Evolutionary conservation across 2,797 vertebrate species (phyloP).

Genomic region (Peromyscus aztecus): DNA sequence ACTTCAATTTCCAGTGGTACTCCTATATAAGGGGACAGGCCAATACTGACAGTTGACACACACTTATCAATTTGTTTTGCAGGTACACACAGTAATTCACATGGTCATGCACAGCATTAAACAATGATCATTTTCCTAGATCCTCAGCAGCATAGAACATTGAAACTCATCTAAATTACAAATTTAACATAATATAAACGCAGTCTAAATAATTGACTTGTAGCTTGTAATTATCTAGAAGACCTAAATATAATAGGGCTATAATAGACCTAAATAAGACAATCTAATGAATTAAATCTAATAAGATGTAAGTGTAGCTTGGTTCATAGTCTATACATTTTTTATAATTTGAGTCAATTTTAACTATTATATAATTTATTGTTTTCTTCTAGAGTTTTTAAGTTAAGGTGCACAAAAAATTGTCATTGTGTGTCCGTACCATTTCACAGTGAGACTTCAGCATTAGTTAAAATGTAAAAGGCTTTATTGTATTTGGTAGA

Average conservation of each 20-base stretch:
- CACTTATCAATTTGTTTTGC: neutral
- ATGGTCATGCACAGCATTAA: neutral
- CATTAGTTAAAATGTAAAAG: neutral
- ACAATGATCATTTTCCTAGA: neutral
- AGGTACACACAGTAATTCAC: neutral
- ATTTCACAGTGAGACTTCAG: neutral
- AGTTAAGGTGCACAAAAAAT: neutral
- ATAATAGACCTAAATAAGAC: neutral
- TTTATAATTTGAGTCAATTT: neutral
- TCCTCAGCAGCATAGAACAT: neutral
- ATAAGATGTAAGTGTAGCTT: neutral
- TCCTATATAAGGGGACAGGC: neutral
- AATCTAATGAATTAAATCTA: neutral
- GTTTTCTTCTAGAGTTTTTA: neutral
- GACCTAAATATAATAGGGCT: neutral
- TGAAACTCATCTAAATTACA: neutral
- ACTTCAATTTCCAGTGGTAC: neutral
- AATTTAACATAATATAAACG: neutral
- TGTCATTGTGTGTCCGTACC: neutral
- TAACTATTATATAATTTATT: slow-evolving; percentile 10
- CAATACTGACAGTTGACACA: neutral
- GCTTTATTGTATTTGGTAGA: neutral
- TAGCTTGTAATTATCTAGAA: neutral
- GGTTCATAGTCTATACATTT: neutral
- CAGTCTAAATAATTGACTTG: neutral